Conservation (phyloP, 2,888 invertebrate species). For the Masnerella sp. region DNA sequence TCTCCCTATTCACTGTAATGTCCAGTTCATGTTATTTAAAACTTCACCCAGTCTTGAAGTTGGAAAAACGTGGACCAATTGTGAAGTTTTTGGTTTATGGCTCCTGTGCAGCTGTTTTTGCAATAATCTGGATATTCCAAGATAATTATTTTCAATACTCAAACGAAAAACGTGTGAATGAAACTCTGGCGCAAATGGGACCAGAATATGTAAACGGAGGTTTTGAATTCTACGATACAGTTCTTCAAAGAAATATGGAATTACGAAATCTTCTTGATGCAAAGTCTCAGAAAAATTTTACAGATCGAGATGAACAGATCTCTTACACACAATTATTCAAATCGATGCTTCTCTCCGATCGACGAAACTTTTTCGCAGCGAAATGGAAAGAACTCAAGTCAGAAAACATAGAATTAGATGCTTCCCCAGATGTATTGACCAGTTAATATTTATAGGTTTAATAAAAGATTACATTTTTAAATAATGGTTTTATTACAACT, state of each 20-base stretch:
- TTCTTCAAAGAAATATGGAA: slow-evolving; percentile 85
- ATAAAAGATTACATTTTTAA: slow-evolving; percentile 24
- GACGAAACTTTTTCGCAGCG: slow-evolving; percentile 83
- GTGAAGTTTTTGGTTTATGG: not conserved
- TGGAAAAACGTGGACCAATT: not conserved
- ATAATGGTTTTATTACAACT: slow-evolving; percentile 32
- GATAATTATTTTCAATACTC: slow-evolving; percentile 11
- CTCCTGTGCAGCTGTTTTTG: not conserved
- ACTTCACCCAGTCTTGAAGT: slow-evolving; percentile 1
- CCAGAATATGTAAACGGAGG: slow-evolving; percentile 85
- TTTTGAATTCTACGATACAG: slow-evolving; percentile 86
- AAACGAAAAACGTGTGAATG: slow-evolving; percentile 83
- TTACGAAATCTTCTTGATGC: slow-evolving; percentile 83
- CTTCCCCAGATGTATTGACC: not conserved
- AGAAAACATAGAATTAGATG: too few relatives aligned
- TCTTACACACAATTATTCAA: slow-evolving; percentile 83
- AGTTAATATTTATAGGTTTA: not conserved
- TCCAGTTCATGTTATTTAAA: not conserved
- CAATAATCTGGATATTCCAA: slow-evolving; percentile 75
- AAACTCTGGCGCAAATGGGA: slow-evolving; percentile 81
- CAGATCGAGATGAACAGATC: slow-evolving; percentile 83
- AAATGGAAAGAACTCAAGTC: slow-evolving; percentile 16
- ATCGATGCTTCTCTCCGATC: slow-evolving; percentile 82
- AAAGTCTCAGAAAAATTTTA: slow-evolving; percentile 82
- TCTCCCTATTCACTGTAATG: not conserved